Base-by-base conservation (phyloP, 2,113 vertebrate species). In the Conger conger region DNA sequence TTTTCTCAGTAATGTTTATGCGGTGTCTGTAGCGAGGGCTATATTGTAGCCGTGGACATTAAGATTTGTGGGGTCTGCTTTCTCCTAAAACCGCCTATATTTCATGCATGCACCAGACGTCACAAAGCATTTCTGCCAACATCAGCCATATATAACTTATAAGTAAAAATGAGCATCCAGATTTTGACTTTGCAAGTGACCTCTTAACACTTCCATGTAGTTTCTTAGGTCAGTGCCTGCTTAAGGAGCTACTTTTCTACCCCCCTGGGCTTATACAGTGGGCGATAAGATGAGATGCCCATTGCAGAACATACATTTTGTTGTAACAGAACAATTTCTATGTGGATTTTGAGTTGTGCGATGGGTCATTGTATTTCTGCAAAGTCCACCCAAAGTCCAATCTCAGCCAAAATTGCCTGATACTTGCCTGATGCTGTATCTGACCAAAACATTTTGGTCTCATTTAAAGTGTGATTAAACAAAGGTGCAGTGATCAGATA, bases 1-100 rank as follows among this genome's bases (percentile, higher is more conserved):
- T 88, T 91, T 87, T 85, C 86, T 94, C 93, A 91, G 92, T 84
- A 45, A 84, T 77, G 83, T 79, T 42, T 45, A 60, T 79, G 76
- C 37, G 23, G 36, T 16, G 73, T 36, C 30, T 37, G 27, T 36
- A 77, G 82, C 15, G 45, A 60, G 82, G 30, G 50, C 73, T 53
- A 30, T 42, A 83, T 83, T 77, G 82, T 83, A 37, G 42, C 42
- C 54, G 33, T 54, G 4, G 68, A 53, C 7, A 54, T 53, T 78
- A 78, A 77, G 40, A 73, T 78, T 77, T 33, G 82, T 27, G 30
- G 36, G 81, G 36, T 17, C 50, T 50, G n/a, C 63, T 77, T 77
- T 30, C 18, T 54, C 18, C 20, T 63, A 63, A 63, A 63, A 63
- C 57, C 9, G 23, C 57, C 20, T 63, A 63, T 63, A 63, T 63